These are phyloP conservation scores for Melanostigma gelatinosum DNA, from an alignment of 2,113 vertebrate species.

Conservation along the genomic window DNA sequence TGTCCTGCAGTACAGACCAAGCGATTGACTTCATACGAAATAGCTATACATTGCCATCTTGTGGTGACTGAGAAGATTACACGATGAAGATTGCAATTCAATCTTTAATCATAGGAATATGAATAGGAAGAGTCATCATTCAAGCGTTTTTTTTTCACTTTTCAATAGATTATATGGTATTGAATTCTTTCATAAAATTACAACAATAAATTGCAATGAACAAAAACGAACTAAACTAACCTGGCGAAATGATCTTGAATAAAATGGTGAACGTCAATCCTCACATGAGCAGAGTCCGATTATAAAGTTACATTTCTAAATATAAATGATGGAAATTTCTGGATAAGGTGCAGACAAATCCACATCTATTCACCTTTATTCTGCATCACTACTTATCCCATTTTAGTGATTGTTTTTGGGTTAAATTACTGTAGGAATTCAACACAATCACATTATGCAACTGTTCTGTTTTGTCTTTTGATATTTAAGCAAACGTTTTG, in stretches of 20 bases:
- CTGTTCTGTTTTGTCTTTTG: neutral
- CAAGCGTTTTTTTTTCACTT: neutral
- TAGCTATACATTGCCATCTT: slow-evolving; percentile 49
- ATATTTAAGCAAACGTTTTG: neutral
- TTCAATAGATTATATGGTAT: neutral
- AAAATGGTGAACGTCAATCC: too few species aligned
- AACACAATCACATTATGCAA: neutral
- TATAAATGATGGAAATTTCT: neutral
- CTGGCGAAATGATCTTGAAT: too few species aligned
- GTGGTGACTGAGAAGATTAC: slow-evolving; percentile 19
- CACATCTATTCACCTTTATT: neutral
- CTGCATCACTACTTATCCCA: neutral
- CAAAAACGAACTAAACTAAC: too few species aligned
- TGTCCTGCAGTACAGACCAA: neutral
- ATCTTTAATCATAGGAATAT: too few species aligned
- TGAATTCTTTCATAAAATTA: neutral
- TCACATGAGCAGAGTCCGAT: neutral
- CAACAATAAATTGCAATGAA: neutral
- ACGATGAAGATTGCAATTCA: neutral
- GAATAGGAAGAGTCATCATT: neutral
- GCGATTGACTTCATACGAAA: neutral
- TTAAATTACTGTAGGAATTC: neutral
- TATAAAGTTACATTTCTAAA: neutral
- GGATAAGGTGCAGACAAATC: neutral
- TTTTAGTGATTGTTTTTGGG: too few species aligned